Evolutionary conservation across 2,797 vertebrate genomes (phyloP), one percentile per base, ranked within the genome.

Genomic region (Phaenicophaeus curvirostris): DNA sequence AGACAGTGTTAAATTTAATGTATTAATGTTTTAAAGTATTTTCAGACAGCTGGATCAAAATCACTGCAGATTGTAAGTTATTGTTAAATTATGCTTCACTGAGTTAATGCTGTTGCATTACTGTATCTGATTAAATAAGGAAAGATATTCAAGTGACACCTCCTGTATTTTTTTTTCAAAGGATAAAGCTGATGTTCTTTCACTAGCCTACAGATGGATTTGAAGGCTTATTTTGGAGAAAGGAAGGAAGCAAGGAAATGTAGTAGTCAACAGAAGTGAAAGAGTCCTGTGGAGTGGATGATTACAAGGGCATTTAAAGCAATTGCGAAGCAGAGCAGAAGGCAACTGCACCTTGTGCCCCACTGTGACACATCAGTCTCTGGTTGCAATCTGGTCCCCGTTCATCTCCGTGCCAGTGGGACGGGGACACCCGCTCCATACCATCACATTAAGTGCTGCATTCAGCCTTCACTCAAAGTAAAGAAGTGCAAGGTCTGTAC

Each of bases 21-120:
- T 89, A 92, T 92, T 94, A 92, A 95, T 95, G 94, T 73, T 96
- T 94, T 88, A 85, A 94, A 95, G 86, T 65, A 41, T 96, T 96
- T 95, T 95, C 89, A 96, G 93, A 68, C 68, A 92, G 85, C 74
- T 85, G 55, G 90, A 94, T 96, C 85, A 93, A 96, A 96, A 84
- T n/a, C 59, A 79, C 78, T 89, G 55, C 69, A 88, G 80, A 96
- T 95, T 61, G 21, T 86, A 92, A 90, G 76, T 90, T 93, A 91
- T 94, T 97, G 95, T 87, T 95, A 85, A 89, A 89, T 93, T 93
- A 89, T 85, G 66, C 61, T 93, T 93, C 94, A 84, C 55, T 67
- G 44, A 90, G 71, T 94, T 90, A 65, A 83, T 74, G 85, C 27
- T 68, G 44, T 65, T 75, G 53, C 73, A 81, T 77, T 89, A 44